phyloP scores from a whole-genome alignment of 1,140 invertebrate species.

The Formica selysi region DNA sequence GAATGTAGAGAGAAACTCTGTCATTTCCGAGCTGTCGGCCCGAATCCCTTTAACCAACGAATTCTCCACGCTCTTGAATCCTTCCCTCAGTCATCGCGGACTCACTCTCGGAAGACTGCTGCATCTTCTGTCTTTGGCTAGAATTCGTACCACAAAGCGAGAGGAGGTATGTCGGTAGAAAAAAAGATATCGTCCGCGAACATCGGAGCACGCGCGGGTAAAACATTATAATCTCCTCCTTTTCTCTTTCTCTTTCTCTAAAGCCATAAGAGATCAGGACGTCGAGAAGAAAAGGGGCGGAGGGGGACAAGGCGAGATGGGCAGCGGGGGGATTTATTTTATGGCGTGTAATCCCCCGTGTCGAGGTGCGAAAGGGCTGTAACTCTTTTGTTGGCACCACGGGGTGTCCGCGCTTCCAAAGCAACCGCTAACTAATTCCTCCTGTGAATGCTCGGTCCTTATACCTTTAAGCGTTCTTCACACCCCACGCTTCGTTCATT shows the following conservation, averaged over 20 bases:
- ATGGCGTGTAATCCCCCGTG: constrained; percentile 85
- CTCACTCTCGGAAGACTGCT: background rate
- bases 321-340: constrained; percentile 82
- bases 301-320: background rate
- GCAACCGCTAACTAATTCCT: constrained; percentile 84
- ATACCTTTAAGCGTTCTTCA: constrained; percentile 78
- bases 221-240: constrained; percentile 82
- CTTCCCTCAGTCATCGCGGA: constrained; percentile 28
- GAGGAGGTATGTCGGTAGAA: constrained; percentile 17
- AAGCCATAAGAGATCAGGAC: constrained; percentile 65
- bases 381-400: constrained; percentile 85
- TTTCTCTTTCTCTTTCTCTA: constrained; percentile 20
- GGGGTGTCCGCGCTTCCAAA: constrained; percentile 82
- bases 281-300: constrained; percentile 12
- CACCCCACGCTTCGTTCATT: constrained; percentile 52
- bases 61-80: constrained; percentile 62
- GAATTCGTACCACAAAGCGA: constrained; percentile 31
- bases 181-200: constrained; percentile 50
- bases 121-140: constrained; percentile 30
- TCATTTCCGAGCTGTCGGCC: constrained; percentile 29
- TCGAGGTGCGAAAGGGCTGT: constrained; percentile 84
- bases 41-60: constrained; percentile 36
- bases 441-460: constrained; percentile 77
- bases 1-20: constrained; percentile 30
- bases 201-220: constrained; percentile 76